These are phyloP conservation scores for Noctilio leporinus DNA, from an alignment of 2,113 vertebrate genomes.

Conservation along the genomic window DNA sequence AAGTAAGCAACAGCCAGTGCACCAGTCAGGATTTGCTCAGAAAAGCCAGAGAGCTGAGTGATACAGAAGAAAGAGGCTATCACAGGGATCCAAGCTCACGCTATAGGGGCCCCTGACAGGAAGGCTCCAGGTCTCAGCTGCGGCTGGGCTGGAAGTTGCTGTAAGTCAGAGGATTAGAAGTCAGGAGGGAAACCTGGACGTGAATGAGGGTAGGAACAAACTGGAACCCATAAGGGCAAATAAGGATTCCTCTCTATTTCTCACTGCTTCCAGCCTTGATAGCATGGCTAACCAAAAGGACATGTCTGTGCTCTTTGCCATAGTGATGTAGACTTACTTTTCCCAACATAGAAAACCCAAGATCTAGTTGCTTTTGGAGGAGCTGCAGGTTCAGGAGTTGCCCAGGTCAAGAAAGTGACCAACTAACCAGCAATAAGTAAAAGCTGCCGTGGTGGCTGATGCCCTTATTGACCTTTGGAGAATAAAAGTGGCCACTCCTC, in stretches of 20 bases:
- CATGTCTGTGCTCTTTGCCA: neutral
- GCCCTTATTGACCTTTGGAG: neutral
- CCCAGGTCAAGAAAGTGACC: neutral
- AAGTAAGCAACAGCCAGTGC: neutral
- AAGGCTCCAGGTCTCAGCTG: neutral
- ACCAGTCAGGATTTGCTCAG: neutral
- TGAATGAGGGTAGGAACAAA: neutral
- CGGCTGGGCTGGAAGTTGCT: neutral
- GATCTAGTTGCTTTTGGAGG: neutral
- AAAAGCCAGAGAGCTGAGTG: neutral
- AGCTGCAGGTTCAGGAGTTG: no score
- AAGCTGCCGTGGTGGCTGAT: no score
- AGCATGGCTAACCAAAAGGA: neutral
- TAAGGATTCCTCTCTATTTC: neutral
- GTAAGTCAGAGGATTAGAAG: neutral
- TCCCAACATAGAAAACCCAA: neutral
- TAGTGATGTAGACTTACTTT: neutral
- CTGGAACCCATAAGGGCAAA: neutral
- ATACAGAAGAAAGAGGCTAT: neutral
- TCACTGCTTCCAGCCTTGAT: neutral
- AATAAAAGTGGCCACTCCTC: neutral
- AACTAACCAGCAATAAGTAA: neutral
- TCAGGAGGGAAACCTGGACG: neutral
- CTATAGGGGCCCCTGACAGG: neutral
- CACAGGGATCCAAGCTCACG: neutral